Conservation (phyloP, 2,797 vertebrate genomes). For the Microchirus variegatus region DNA sequence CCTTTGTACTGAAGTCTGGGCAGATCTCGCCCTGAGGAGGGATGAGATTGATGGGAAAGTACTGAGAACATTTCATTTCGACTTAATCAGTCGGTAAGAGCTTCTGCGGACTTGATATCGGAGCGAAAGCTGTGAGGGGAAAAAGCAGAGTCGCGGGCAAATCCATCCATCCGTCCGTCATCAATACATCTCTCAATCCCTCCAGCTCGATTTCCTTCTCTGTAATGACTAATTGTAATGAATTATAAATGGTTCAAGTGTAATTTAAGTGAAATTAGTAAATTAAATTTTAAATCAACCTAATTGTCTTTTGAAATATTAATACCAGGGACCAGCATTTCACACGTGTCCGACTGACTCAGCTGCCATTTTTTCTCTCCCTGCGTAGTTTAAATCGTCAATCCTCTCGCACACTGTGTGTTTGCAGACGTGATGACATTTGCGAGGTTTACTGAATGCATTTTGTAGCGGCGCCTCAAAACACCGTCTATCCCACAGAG, state of each 20-base stretch:
- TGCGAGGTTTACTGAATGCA: too few species aligned
- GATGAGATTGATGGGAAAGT: conserved; percentile 62
- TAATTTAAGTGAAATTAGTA: conserved; percentile 2
- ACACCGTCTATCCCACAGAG: too few species aligned
- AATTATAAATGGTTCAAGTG: too few species aligned
- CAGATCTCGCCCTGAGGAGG: conserved; percentile 57
- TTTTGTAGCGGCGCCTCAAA: too few species aligned
- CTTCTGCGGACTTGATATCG: conserved; percentile 6
- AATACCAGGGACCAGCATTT: not conserved
- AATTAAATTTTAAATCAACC: not conserved
- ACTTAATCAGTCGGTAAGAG: conserved; percentile 54
- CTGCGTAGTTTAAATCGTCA: not conserved
- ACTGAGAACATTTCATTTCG: conserved; percentile 66
- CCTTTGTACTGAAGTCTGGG: conserved; percentile 68
- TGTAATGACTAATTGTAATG: too few species aligned
- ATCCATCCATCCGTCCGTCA: conserved; percentile 13
- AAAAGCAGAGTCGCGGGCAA: conserved; percentile 19
- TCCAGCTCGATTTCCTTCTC: conserved; percentile 1
- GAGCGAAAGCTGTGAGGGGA: conserved; percentile 35
- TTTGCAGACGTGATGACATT: too few species aligned
- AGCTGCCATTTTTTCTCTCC: not conserved
- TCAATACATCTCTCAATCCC: conserved; percentile 2
- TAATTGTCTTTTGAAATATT: conserved; percentile 16
- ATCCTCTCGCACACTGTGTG: too few species aligned
- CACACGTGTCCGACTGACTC: not conserved